Evolutionary conservation across 2,113 vertebrate species (phyloP), one percentile per base, ranked within the genome.

Genomic region (Calidris pugnax): DNA sequence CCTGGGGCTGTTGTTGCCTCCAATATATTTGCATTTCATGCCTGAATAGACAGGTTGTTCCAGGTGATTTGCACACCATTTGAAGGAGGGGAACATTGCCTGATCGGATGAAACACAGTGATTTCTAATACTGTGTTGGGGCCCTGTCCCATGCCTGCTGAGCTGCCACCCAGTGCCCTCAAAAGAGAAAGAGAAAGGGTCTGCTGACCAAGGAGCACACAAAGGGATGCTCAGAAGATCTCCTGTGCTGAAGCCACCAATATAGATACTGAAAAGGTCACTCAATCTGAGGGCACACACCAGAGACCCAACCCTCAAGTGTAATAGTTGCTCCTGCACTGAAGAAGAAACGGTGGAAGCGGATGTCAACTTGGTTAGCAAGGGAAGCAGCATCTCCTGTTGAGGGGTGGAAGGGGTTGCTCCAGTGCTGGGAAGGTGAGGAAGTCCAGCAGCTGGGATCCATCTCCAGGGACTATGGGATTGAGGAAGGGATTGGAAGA

Each of bases 181-280:
- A 37, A 22, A 63, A 59, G 27, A 45, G 30, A 41, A 47, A 0
- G 2, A 55, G 7, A 0, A 1, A 56, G 7, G 2, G 4, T 71
- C 10, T 67, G 20, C 47, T 53, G 28, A 37, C 53, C 14, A 57
- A 63, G n/a, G 12, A 80, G 10, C 6, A 62, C 5, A 11, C 27
- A 73, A 48, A 73, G 11, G 10, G 24, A 37, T 3, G 6, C 30
- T 45, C 26, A 55, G 63, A 69, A 56, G 5, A 15, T 68, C 55
- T 84, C 19, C 39, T 85, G 39, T 18, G 48, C 50, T 69, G n/a
- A 78, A 91, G 39, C 6, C 27, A 66, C 55, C 14, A 10, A 6
- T 35, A 28, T 8, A 23, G 45, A 74, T 22, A 33, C 21, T 50
- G n/a, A 32, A 74, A 91, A 57, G 6, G 41, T 60, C 33, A 23